Percentiles rank a stretch among this genome's conserved stretches.
phyloP scores from a whole-genome alignment of 2,797 vertebrate genomes.

The Darevskia nairensis region DNA sequence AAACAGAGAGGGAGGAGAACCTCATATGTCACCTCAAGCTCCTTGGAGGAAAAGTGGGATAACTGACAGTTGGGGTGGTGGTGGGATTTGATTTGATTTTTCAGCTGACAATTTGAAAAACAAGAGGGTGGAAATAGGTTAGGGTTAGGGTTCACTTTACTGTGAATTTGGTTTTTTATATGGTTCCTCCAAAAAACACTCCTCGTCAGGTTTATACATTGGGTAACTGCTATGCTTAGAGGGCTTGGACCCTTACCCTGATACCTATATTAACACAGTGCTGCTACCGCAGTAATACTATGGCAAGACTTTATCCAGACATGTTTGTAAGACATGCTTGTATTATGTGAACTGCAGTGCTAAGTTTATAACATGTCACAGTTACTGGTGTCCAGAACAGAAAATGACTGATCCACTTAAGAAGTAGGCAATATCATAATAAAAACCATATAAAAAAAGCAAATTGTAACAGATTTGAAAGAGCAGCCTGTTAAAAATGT shows the following conservation, averaged over 20 bases:
- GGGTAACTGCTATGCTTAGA: neutral
- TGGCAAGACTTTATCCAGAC: neutral
- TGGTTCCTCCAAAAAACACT: neutral
- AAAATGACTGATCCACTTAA: no score
- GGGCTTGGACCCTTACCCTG: neutral
- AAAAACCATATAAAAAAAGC: no score
- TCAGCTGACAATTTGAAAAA: neutral
- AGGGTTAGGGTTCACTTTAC: neutral
- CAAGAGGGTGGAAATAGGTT: neutral
- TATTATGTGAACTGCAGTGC: neutral
- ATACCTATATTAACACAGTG: neutral
- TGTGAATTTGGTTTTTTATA: neutral
- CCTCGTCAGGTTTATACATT: neutral
- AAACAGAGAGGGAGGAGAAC: no score
- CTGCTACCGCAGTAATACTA: neutral
- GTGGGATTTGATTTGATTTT: no score
- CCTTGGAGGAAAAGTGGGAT: fast-evolving
- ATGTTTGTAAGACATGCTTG: neutral
- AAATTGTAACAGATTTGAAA: no score
- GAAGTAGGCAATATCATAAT: no score
- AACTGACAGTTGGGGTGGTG: no score
- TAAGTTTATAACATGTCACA: no score
- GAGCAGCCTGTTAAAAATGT: no score
- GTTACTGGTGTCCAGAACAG: no score
- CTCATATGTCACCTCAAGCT: no score